Evolutionary conservation across 2,797 vertebrate species (phyloP).

Genomic region (Varecia variegata): DNA sequence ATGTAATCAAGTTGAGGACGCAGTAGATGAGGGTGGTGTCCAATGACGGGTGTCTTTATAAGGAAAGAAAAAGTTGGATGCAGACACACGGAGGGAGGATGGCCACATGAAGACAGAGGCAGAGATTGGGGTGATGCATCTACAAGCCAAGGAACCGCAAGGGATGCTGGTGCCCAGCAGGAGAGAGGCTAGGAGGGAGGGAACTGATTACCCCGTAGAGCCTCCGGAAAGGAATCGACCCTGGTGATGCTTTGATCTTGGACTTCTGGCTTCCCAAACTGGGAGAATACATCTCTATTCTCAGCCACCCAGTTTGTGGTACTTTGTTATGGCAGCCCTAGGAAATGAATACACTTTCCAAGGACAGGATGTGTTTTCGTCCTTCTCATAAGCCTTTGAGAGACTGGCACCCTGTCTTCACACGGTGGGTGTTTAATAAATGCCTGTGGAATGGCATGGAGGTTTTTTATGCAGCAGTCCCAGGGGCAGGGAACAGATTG

Average conservation of each 20-base stretch:
- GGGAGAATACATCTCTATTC: neutral
- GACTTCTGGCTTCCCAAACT: neutral
- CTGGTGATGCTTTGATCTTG: neutral
- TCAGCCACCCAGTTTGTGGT: neutral
- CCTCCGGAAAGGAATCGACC: neutral
- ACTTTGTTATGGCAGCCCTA: too few species aligned
- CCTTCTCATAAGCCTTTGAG: neutral
- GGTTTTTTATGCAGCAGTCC: neutral
- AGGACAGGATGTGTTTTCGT: neutral
- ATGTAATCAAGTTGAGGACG: neutral
- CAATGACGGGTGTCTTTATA: neutral
- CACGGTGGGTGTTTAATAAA: neutral
- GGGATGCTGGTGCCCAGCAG: accelerated
- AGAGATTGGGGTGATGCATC: neutral
- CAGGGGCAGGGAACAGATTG: neutral
- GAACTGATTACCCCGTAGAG: neutral
- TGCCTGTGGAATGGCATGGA: neutral
- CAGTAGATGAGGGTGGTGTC: neutral
- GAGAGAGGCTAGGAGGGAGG: neutral
- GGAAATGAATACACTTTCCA: neutral
- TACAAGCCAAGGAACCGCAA: neutral
- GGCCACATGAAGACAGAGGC: neutral
- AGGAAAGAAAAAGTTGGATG: neutral
- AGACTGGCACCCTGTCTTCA: neutral
- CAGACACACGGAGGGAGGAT: neutral